A percentile compares a stretch with the other conserved stretches of the same genome.
phyloP scores from a whole-genome alignment of 2,888 invertebrate genomes.

The Orgyia antiqua region DNA sequence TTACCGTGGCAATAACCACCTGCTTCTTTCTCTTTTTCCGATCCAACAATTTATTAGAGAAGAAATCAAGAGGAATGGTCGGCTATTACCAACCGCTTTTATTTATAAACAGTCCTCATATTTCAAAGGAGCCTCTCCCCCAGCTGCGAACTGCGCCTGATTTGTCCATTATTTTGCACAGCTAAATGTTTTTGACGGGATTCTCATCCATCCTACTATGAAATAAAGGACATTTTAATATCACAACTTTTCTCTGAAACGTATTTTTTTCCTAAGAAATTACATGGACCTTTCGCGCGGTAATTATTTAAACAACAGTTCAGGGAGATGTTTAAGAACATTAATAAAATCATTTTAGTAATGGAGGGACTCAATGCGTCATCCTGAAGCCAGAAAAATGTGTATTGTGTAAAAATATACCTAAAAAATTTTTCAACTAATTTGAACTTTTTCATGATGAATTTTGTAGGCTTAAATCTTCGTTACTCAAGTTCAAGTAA shows the following conservation, averaged over 20 bases:
- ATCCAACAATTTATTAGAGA: slow-evolving; percentile 30
- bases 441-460: slow-evolving; percentile 13
- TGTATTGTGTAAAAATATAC: slow-evolving; percentile 22
- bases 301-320: slow-evolving; percentile 48
- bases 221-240: slow-evolving; percentile 22
- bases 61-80: slow-evolving; percentile 47
- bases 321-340: slow-evolving; percentile 35
- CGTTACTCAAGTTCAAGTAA: background rate
- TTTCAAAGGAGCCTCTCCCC: slow-evolving; percentile 28
- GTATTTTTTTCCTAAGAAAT: slow-evolving; percentile 16
- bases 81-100: slow-evolving; percentile 45
- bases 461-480: slow-evolving; percentile 1
- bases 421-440: slow-evolving; percentile 20
- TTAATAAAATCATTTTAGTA: slow-evolving; percentile 54
- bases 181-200: slow-evolving; percentile 24
- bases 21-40: slow-evolving; percentile 12
- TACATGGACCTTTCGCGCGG: slow-evolving; percentile 28
- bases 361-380: slow-evolving; percentile 30
- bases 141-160: slow-evolving; percentile 23
- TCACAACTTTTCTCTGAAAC: slow-evolving; percentile 10
- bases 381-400: slow-evolving; percentile 23
- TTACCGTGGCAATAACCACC: background rate
- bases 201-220: slow-evolving; percentile 16
- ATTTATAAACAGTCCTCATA: slow-evolving; percentile 52
- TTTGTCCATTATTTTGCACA: slow-evolving; percentile 26